Conservation (phyloP, 2,113 vertebrate species). For the Scytalopus superciliaris region DNA sequence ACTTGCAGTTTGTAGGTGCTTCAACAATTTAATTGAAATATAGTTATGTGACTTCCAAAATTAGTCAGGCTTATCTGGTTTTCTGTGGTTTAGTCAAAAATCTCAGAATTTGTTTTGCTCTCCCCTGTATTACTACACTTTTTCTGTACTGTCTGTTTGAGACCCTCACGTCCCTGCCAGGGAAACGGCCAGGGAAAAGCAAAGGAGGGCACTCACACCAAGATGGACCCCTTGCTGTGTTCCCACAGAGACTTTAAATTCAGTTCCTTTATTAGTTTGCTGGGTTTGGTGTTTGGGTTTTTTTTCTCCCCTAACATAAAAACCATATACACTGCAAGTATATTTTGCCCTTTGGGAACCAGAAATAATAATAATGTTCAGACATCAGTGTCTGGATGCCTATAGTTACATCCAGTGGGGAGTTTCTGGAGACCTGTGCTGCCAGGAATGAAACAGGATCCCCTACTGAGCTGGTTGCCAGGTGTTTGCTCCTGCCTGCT, state of each 20-base stretch:
- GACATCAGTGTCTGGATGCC: background rate
- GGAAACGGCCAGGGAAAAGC: background rate
- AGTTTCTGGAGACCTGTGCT: background rate
- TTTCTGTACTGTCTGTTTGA: fast-evolving
- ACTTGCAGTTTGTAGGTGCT: background rate
- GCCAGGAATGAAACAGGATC: background rate
- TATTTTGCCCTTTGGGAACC: background rate
- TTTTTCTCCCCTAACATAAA: background rate
- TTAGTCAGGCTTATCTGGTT: background rate
- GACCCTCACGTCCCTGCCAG: background rate
- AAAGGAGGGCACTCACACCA: background rate
- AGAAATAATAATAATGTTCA: background rate
- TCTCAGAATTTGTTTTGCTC: background rate
- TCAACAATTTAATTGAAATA: background rate
- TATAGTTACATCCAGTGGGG: background rate
- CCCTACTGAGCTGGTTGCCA: background rate
- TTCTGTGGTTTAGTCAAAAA: background rate
- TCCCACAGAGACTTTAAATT: background rate
- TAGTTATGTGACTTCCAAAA: background rate
- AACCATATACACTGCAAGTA: background rate
- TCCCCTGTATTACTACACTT: background rate
- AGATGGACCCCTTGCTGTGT: background rate
- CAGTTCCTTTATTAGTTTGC: background rate
- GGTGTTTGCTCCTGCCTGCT: background rate
- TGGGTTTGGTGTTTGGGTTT: too few species aligned